These are phyloP conservation scores for Alviniconcha marisindica DNA, from an alignment of 1,140 invertebrate genomes.

Conservation along the genomic window DNA sequence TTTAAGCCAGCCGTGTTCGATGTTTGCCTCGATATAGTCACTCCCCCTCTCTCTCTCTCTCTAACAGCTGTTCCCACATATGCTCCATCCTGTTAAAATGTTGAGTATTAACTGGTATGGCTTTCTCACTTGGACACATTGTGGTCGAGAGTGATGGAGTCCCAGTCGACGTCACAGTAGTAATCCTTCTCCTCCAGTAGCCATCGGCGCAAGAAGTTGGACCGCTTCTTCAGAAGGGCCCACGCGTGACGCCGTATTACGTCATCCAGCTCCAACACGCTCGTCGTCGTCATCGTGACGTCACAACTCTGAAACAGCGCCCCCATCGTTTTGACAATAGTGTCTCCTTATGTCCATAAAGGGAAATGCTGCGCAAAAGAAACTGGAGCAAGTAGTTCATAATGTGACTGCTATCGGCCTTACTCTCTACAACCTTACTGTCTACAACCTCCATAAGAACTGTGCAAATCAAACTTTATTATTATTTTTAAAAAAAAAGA, in stretches of 20 bases:
- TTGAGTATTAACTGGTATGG: no score
- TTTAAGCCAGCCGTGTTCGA: no score
- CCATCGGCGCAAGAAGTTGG: constrained; percentile 41
- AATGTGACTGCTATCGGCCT: no score
- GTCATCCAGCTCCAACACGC: constrained; percentile 41
- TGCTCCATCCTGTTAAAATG: no score
- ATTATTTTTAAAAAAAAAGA: no score
- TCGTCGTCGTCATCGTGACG: constrained; percentile 35
- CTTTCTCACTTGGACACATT: constrained; percentile 40
- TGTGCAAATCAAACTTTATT: no score
- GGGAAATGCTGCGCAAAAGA: background rate
- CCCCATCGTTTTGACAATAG: background rate
- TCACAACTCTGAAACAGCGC: background rate
- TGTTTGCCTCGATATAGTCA: no score
- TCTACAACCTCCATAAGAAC: no score
- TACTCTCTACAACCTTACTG: no score
- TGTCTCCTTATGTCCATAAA: background rate
- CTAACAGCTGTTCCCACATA: no score
- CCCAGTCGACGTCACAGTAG: constrained; percentile 47
- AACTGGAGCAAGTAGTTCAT: background rate
- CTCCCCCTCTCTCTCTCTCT: no score
- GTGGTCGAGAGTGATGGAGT: constrained; percentile 40
- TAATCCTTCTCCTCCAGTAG: constrained; percentile 47
- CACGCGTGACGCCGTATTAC: constrained; percentile 40
- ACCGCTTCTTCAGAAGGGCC: constrained; percentile 20